Base-by-base conservation (phyloP, 1,140 invertebrate genomes). In the Aphis gossypii region DNA sequence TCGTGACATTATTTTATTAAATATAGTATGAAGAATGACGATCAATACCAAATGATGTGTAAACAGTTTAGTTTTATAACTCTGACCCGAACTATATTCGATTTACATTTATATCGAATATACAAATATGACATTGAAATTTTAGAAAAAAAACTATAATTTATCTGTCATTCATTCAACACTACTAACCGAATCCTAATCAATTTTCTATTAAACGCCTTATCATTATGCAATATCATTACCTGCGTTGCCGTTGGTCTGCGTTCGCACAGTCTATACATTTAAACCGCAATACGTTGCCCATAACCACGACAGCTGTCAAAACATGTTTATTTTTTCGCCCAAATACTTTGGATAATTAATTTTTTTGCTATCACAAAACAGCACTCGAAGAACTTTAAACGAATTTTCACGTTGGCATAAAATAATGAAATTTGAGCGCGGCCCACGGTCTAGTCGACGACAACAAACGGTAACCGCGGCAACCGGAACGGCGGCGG, bases 241-340 rank as follows among this genome's bases (percentile, higher is more conserved):
- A 93, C 92, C 92, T 93, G 82, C 51, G 92, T 86, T 93, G 92
- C 30, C 48, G 92, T 93, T 93, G 82, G 82, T 93, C 76, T 54
- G 92, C 48, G 46, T 93, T 93, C 23, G 92, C 48, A 93, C 92
- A 93, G 35, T 93, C 38, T 35, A 54, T 6, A 41, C 92, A 93
- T 93, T 93, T 93, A 41, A 86, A 84, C 38, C 92, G 92, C 92
- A 93, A 84, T 41, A 86, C 82, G 92, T 93, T 93, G 48, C 92
- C 92, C 92, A 93, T 93, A 84, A 93, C 48, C 68, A 86, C 56
- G 60, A 51, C 20, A 54, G 0, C 23, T 23, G 92, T 93, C 82
- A 93, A 93, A 86, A 86, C 92, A 86, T 93, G 21, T 56, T 38
- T 54, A 41, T 54, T 84, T 76, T 86, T 84, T 54, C 18, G 9